phyloP scores from a whole-genome alignment of 2,888 invertebrate species.

The Mallateleia sp. region DNA sequence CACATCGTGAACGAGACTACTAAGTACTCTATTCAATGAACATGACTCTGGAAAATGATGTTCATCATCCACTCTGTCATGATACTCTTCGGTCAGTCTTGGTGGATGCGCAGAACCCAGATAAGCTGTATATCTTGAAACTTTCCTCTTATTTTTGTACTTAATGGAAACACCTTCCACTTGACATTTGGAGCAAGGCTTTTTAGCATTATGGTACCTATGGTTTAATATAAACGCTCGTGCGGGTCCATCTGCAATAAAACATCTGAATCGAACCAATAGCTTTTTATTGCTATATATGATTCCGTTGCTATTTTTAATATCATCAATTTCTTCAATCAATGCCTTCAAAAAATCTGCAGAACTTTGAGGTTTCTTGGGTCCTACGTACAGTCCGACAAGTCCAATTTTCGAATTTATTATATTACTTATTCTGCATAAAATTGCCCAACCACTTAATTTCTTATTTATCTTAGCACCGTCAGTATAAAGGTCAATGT shows the following conservation, averaged over 20 bases:
- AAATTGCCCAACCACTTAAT: slow-evolving; percentile 64
- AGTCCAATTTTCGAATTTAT: too few relatives aligned
- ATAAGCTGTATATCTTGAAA: slow-evolving; percentile 15
- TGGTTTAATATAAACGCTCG: slow-evolving; percentile 65
- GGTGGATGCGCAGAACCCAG: slow-evolving; percentile 4
- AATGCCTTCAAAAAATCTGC: too few relatives aligned
- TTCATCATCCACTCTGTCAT: slow-evolving; percentile 12
- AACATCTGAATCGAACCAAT: slow-evolving; percentile 38
- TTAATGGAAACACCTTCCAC: slow-evolving; percentile 16
- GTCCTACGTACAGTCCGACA: slow-evolving; percentile 70
- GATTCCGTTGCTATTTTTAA: slow-evolving; percentile 48
- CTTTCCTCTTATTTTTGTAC: slow-evolving; percentile 9
- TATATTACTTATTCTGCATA: slow-evolving; percentile 51
- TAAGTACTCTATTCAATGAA: slow-evolving; percentile 18
- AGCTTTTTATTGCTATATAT: slow-evolving; percentile 3
- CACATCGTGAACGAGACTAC: slow-evolving; percentile 3
- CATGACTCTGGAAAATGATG: slow-evolving; percentile 39
- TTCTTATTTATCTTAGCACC: slow-evolving; percentile 47
- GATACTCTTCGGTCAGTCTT: slow-evolving; percentile 36
- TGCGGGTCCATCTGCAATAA: slow-evolving; percentile 72
- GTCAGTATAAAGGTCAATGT: slow-evolving; percentile 33
- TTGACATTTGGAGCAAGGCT: slow-evolving; percentile 68
- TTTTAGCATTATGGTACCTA: slow-evolving; percentile 56
- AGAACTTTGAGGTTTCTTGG: slow-evolving; percentile 70
- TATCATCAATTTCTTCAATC: slow-evolving; percentile 33